Percentiles rank a stretch among this genome's conserved stretches.
Evolutionary conservation across 2,888 invertebrate genomes (phyloP).

Genomic region (Drosophila flavopinicola): DNA sequence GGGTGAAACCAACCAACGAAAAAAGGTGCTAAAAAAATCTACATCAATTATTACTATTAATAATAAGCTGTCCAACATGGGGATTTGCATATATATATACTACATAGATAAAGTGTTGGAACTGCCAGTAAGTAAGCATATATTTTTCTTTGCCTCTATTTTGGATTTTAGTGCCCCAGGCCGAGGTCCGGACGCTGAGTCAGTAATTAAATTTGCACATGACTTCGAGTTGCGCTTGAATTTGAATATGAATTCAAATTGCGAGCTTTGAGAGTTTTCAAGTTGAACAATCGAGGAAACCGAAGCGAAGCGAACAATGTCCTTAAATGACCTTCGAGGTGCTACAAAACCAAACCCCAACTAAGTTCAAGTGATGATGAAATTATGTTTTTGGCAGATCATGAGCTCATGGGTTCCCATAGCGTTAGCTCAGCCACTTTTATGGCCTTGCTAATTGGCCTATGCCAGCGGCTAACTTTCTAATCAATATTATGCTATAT

Average conservation of each 20-base stretch:
- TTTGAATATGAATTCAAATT: constrained; percentile 25
- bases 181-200: constrained; percentile 46
- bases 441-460: constrained; percentile 41
- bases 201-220: constrained; percentile 70
- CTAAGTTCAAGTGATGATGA: constrained; percentile 28
- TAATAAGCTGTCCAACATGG: constrained; percentile 59
- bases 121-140: constrained; percentile 17
- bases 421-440: not conserved
- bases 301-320: constrained; percentile 57
- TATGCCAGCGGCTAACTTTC: constrained; percentile 39
- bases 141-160: constrained; percentile 1
- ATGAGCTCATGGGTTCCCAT: constrained; percentile 30
- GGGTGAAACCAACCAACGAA: constrained; percentile 58
- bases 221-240: constrained; percentile 42
- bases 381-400: constrained; percentile 12
- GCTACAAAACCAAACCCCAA: constrained; percentile 19
- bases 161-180: constrained; percentile 36
- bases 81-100: constrained; percentile 50
- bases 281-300: constrained; percentile 51
- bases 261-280: constrained; percentile 42
- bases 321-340: constrained; percentile 50
- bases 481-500: constrained; percentile 16
- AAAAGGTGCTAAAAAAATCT: constrained; percentile 67
- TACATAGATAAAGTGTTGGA: constrained; percentile 25
- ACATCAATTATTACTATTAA: constrained; percentile 76